These are phyloP conservation scores for Hirudo medicinalis DNA, from an alignment of 1,140 invertebrate species.

Conservation along the genomic window DNA sequence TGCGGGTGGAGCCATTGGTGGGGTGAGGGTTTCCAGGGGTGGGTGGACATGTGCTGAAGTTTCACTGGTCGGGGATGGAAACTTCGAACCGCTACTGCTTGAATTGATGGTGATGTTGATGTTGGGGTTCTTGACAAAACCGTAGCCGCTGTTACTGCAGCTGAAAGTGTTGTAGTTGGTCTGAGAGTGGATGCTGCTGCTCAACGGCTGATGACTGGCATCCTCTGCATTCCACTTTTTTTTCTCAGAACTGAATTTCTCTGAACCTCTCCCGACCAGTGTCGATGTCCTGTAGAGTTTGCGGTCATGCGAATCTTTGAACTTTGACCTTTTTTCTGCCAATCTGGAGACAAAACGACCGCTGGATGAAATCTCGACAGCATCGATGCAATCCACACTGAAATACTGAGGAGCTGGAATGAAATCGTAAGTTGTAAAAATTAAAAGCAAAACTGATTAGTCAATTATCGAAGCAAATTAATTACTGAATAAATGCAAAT, in stretches of 20 bases:
- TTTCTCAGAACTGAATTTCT: background rate
- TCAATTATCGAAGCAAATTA: no score
- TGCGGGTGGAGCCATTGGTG: no score
- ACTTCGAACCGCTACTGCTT: no score
- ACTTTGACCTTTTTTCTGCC: background rate
- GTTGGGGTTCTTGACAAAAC: background rate
- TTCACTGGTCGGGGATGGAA: no score
- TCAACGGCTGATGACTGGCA: background rate
- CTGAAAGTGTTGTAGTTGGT: slow-evolving; percentile 12
- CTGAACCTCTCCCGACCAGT: background rate
- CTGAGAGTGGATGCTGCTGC: background rate
- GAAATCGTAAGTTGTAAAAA: no score
- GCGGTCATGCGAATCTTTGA: background rate
- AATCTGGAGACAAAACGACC: slow-evolving; percentile 3
- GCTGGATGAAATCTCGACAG: background rate
- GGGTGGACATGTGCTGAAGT: no score
- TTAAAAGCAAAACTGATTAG: no score
- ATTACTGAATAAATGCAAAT: no score
- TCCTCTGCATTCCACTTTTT: background rate
- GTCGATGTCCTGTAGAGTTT: slow-evolving; percentile 6
- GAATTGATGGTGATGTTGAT: background rate
- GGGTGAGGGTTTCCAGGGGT: no score
- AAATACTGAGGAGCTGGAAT: slow-evolving; percentile 6
- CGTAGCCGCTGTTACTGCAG: background rate
- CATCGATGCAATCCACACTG: slow-evolving; percentile 9